Evolutionary conservation across 2,113 vertebrate genomes (phyloP).

Genomic region (Onychostoma macrolepis): DNA sequence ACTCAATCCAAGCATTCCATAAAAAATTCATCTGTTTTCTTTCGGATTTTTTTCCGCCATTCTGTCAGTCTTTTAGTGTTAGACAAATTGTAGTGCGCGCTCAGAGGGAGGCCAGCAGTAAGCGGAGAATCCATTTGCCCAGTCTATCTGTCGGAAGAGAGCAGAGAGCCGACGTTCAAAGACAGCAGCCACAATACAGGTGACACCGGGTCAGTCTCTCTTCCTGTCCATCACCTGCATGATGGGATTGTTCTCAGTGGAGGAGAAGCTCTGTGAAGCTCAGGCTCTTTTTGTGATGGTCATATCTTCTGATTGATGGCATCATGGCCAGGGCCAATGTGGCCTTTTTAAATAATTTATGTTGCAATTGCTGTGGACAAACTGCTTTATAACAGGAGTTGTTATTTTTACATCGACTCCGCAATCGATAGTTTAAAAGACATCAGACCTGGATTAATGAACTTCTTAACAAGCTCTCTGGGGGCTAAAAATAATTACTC

Average conservation of each 20-base stretch:
- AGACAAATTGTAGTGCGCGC: slow-evolving; percentile 94
- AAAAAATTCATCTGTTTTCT: slow-evolving; percentile 88
- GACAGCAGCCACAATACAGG: slow-evolving; percentile 93
- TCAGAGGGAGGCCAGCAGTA: slow-evolving; percentile 83
- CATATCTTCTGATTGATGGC: slow-evolving; percentile 99
- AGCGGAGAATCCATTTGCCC: slow-evolving; percentile 96
- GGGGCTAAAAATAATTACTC: slow-evolving; percentile 75
- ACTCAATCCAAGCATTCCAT: slow-evolving; percentile 89
- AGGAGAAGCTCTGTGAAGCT: slow-evolving; percentile 90
- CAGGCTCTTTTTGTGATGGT: slow-evolving; percentile 92
- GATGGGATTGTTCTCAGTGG: slow-evolving; percentile 95
- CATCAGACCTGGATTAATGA: slow-evolving; percentile 85
- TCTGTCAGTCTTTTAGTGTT: slow-evolving; percentile 91
- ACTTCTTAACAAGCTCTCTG: slow-evolving; percentile 78
- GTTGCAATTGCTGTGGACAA: slow-evolving; percentile 92
- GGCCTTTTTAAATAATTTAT: slow-evolving; percentile 99
- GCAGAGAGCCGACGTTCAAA: slow-evolving; percentile 89
- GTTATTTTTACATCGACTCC: slow-evolving; percentile 99
- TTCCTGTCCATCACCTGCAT: slow-evolving; percentile 88
- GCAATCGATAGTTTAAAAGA: slow-evolving; percentile 93
- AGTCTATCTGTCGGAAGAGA: slow-evolving; percentile 88
- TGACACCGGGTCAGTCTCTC: slow-evolving; percentile 93
- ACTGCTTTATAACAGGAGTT: slow-evolving; percentile 96
- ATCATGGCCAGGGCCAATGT: slow-evolving; percentile 96
- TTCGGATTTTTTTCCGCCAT: slow-evolving; percentile 71